phyloP scores from a whole-genome alignment of 1,140 invertebrate genomes.

The Cydia amplana region DNA sequence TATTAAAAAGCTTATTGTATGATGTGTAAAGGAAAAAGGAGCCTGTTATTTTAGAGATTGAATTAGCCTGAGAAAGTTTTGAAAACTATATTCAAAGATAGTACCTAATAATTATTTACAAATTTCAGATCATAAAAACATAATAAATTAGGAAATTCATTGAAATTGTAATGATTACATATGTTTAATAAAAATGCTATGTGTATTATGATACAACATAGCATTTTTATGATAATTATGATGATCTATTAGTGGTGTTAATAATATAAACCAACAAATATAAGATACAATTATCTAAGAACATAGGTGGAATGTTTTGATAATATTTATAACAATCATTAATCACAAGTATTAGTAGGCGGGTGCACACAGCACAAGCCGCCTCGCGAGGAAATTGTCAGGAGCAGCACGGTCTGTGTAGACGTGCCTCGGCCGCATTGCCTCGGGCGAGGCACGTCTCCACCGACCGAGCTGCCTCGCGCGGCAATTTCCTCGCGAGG shows the following conservation, averaged over 20 bases:
- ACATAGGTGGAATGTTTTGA: not conserved
- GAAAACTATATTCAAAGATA: not conserved
- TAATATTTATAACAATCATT: not conserved
- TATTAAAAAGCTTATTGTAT: not conserved
- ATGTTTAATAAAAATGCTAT: too few species aligned
- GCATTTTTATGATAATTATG: not conserved
- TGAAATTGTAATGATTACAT: not conserved
- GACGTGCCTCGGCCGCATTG: too few species aligned
- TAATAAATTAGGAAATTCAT: not conserved
- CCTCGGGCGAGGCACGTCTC: too few species aligned
- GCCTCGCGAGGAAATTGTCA: too few species aligned
- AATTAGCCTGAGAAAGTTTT: not conserved
- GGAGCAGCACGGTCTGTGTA: too few species aligned
- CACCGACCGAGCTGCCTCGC: too few species aligned
- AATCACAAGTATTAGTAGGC: not conserved
- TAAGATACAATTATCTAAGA: not conserved
- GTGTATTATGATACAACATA: too few species aligned
- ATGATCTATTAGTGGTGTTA: not conserved
- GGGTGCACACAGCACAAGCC: too few species aligned
- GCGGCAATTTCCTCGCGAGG: too few species aligned
- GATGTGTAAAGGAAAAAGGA: not conserved
- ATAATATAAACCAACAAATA: not conserved
- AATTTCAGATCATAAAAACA: not conserved
- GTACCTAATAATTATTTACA: conserved; percentile 8
- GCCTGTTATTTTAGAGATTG: not conserved